These are phyloP conservation scores for Parascotia fuliginaria DNA, from an alignment of 2,888 invertebrate species.

Conservation along the genomic window DNA sequence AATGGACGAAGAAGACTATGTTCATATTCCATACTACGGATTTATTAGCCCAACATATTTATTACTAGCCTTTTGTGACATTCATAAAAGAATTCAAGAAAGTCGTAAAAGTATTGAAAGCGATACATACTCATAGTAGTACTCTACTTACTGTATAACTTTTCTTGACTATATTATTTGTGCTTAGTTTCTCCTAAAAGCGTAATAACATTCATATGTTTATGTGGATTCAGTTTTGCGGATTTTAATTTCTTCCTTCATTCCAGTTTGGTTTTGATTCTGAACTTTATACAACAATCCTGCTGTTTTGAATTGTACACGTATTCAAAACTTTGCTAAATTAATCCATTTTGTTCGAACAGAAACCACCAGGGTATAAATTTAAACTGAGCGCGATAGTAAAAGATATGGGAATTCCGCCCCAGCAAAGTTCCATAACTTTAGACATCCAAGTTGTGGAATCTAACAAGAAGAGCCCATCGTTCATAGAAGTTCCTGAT, in stretches of 20 bases:
- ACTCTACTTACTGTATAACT: neutral
- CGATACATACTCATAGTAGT: too few species aligned
- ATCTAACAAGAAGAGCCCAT: conserved; percentile 94
- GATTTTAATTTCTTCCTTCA: neutral
- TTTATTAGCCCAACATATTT: too few species aligned
- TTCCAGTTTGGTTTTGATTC: neutral
- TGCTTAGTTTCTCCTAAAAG: neutral
- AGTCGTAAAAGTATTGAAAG: too few species aligned
- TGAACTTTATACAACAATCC: neutral
- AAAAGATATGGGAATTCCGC: conserved; percentile 89
- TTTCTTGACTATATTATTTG: neutral
- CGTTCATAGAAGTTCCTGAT: conserved; percentile 87
- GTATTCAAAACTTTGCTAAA: conserved; percentile 2
- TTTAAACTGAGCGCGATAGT: conserved; percentile 91
- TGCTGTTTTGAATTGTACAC: neutral
- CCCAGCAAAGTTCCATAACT: conserved; percentile 89
- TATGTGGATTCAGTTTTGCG: neutral
- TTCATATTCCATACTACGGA: too few species aligned
- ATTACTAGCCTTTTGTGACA: too few species aligned
- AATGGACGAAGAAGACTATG: too few species aligned
- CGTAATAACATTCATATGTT: neutral
- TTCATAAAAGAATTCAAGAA: too few species aligned
- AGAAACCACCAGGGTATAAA: conserved; percentile 88
- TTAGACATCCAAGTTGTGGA: conserved; percentile 94
- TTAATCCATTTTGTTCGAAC: conserved; percentile 51